Evolutionary conservation across 2,113 vertebrate genomes (phyloP), one percentile per base, ranked within the genome.

Genomic region (Lepisosteus osseus): DNA sequence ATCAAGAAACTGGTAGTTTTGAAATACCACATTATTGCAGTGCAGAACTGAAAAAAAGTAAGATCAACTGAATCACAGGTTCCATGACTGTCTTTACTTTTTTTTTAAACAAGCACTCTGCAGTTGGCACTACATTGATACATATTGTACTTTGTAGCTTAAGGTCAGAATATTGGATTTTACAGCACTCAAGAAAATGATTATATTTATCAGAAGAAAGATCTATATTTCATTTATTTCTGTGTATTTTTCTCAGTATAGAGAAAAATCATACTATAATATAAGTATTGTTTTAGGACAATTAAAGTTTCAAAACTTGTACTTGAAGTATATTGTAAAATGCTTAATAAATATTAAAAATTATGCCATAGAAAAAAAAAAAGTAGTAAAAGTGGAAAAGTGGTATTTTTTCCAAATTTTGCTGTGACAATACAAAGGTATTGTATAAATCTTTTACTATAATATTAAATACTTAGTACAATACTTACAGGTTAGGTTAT

Each of bases 141-240:
- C n/a, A 15, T 4, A 14, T 59, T 59, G 56, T 14, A 59, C 57
- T 59, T 59, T 59, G 57, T 59, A 5, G 57, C 57, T 59, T 59
- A 59, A 59, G 57, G 57, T 59, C 57, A 59, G 57, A 59, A 59
- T 59, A 59, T 59, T 7, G 57, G 57, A 13, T 59, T 59, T 59
- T 59, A 59, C 14, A 13, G 14, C 57, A 59, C 14, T 59, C 56
- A 12, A 59, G 56, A n/a, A 59, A 59, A 59, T 59, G 56, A 14
- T 14, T 4, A 59, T 12, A 59, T 59, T 59, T 59, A 59, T 59
- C 56, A 59, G 11, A n/a, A 59, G 11, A 12, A 59, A 59, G 56
- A 59, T 1, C 12, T 59, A 13, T 4, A 59, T 59, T n/a, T 3
- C 13, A 59, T 59, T 11, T 59, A 13, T 59, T 59, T 13, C 56